These are phyloP conservation scores for Actinostola sp. DNA, from an alignment of 92 coral and sea anemone genomes.

Conservation along the genomic window DNA sequence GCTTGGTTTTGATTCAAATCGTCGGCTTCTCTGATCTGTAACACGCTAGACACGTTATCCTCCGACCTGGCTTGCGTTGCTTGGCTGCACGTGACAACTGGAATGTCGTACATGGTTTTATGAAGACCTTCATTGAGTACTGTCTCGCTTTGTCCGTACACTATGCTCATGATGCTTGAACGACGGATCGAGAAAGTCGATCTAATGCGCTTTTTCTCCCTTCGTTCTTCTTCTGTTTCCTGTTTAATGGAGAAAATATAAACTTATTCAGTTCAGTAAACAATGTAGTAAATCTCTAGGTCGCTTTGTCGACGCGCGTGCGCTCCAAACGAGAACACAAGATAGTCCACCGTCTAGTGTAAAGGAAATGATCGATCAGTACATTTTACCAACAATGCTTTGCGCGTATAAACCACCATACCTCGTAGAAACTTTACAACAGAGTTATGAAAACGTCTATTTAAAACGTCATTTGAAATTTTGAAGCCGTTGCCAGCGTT, in stretches of 20 bases:
- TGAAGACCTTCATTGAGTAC: slow-evolving; percentile 41
- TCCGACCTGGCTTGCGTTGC: slow-evolving; percentile 54
- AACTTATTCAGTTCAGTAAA: background rate
- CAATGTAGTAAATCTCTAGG: background rate
- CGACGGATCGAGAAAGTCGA: slow-evolving; percentile 71
- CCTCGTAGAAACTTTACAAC: too few relatives aligned
- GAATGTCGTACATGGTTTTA: slow-evolving; percentile 63
- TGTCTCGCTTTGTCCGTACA: slow-evolving; percentile 64
- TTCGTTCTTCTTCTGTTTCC: slow-evolving; percentile 60
- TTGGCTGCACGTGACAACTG: slow-evolving; percentile 42
- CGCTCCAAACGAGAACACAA: too few relatives aligned
- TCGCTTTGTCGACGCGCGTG: too few relatives aligned
- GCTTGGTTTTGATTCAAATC: slow-evolving; percentile 17
- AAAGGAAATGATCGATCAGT: too few relatives aligned
- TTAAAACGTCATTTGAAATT: too few relatives aligned
- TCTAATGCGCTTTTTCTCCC: slow-evolving; percentile 34
- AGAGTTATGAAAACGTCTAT: too few relatives aligned
- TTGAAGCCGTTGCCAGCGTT: too few relatives aligned
- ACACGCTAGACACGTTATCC: slow-evolving; percentile 51
- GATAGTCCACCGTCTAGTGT: too few relatives aligned
- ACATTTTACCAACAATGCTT: too few relatives aligned
- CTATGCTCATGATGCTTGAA: slow-evolving; percentile 65
- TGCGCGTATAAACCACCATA: too few relatives aligned
- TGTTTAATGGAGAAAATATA: slow-evolving; percentile 1
- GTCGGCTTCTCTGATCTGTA: slow-evolving; percentile 59